Evolutionary conservation across 2,888 invertebrate genomes (phyloP), one percentile per base, ranked within the genome.

Genomic region (Eristalinus sepulchralis): DNA sequence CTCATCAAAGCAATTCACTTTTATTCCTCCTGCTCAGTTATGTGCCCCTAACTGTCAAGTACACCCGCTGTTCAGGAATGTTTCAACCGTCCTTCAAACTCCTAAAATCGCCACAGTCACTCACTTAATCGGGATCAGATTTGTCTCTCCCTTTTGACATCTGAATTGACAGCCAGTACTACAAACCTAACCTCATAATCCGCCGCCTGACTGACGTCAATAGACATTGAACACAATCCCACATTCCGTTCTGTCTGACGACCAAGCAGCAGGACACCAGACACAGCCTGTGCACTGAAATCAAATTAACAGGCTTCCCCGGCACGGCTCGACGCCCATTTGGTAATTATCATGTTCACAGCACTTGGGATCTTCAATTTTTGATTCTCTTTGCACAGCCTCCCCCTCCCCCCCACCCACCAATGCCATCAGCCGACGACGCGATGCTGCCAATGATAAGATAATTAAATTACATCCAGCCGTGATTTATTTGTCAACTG

Each of bases 391-490:
- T 5, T n/a, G n/a, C n/a, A n/a, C n/a, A n/a, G n/a, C n/a, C n/a
- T n/a, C n/a, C n/a, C n/a, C n/a, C n/a, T n/a, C n/a, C n/a, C n/a
- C n/a, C n/a, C n/a, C n/a, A n/a, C 57, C 22, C 53, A 1, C 53
- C 3, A 53, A 4, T 1, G 9, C 1, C 6, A 1, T 8, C 47
- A 17, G 17, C 6, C 17, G 39, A n/a, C 47, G 17, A 34, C 34
- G 10, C n/a, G 47, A 47, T 47, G 47, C n/a, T 47, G 17, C 47
- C 17, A 47, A 17, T 47, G 34, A 36, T 33, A 55, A 75, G 17
- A 24, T 75, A 64, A 75, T 75, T 64, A 22, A 64, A 75, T 64
- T 75, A 77, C 55, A 75, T 24, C 20, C 57, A 66, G 27, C 34
- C n/a, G 53, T 53, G 67, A 76, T 68, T 80, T 55, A 67, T 72